Evolutionary conservation across 2,797 vertebrate species (phyloP), one percentile per base, ranked within the genome.

Genomic region (Petrocephalus sullivani): DNA sequence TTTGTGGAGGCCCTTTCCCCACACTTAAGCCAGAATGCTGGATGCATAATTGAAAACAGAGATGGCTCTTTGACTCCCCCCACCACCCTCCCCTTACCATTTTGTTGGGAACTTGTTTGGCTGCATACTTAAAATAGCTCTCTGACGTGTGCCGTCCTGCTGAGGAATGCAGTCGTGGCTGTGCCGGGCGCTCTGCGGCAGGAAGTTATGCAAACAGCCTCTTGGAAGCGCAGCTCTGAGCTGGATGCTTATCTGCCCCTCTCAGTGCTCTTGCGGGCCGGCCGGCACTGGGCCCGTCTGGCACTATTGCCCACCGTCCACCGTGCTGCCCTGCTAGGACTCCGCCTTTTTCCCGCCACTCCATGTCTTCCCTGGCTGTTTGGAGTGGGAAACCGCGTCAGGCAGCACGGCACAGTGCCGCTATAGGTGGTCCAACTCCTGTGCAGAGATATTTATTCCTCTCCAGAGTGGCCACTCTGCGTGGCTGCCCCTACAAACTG

Each of bases 41-140:
- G 86, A 49, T 37, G 81, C 87, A 88, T 92, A 90, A 93, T 93
- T 92, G 92, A 93, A 94, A 94, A 91, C 91, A 91, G 93, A 89
- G 89, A 87, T 89, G 89, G 89, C 92, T 94, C 82, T 94, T 90
- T 91, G 89, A 93, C 41, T 87, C 8, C 49, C 46, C 28, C 89
- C 91, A 91, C 91, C 93, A 86, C 93, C 64, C 61, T 88, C 92
- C 89, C 91, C 91, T 92, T 93, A 86, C 93, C 90, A 92, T 95
- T 95, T 93, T 94, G 93, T 95, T 92, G 93, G 92, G 91, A 95
- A 95, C 96, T 95, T 94, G 95, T 95, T 96, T 93, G 95, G 96
- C 96, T 93, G 92, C 96, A 96, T 97, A 95, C 95, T 96, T 96
- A 93, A 96, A 95, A 97, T 97, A 95, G 95, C 96, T 96, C 93